Base-by-base conservation (phyloP, 2,113 vertebrate genomes). In the Genyomyrus donnyi region DNA sequence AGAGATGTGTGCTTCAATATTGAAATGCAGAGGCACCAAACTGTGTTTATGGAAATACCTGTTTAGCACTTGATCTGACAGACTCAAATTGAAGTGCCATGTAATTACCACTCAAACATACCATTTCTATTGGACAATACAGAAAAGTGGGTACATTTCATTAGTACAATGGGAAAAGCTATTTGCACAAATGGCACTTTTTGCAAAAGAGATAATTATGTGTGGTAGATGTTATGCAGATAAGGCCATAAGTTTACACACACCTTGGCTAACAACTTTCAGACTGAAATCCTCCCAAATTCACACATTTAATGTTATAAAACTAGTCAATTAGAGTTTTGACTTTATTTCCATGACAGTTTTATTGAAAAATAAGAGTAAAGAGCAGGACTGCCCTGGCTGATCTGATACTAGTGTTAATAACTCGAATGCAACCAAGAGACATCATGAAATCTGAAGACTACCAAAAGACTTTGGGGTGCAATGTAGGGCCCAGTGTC, bases 41-140 rank as follows among this genome's bases (percentile, higher is more conserved):
- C 45, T 85, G 24, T 48, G 39, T 85, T 85, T 46, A 85, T 46
- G 83, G 8, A 46, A 85, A 85, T 48, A 85, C 83, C 45, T 46
- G 83, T 48, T 45, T 85, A 85, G 39, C 42, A 45, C 45, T 48
- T 89, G 5, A 53, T 56, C 39, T 90, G 77, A 80, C 91, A 91
- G 91, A 91, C 85, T 87, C 39, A 8, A 70, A n/a, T n/a, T 31
- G 87, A 46, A 87, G 48, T 88, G 49, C 6, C 86, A 70, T 80
- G 80, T 89, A 50, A 88, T 90, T 70, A 62, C 58, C 21, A 77
- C 50, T 89, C 85, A 88, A 90, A 56, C 48, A 90, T 31, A n/a
- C 10, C 21, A 85, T n/a, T 19, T 42, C 35, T 80, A 10, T 80
- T 35, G 74, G 31, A 27, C 74, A 80, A 80, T 80, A 80, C 15